phyloP scores from a whole-genome alignment of 1,140 invertebrate species.

The Liolophura sinensis region DNA sequence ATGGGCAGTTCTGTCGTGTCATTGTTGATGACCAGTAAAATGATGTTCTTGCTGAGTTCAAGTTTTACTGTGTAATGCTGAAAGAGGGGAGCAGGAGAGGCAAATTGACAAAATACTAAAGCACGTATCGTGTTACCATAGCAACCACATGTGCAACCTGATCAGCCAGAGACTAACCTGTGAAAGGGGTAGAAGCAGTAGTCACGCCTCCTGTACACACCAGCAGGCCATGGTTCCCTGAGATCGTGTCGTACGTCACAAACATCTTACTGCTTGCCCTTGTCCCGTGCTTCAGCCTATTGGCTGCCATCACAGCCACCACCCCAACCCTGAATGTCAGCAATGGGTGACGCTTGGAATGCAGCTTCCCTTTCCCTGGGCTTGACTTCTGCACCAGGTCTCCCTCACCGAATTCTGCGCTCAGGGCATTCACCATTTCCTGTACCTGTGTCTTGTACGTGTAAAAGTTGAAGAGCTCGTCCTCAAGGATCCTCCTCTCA shows the following conservation, averaged over 20 bases:
- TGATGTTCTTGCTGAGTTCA: no score
- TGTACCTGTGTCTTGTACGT: conserved; percentile 40
- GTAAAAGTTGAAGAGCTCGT: conserved; percentile 43
- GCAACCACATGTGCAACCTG: no score
- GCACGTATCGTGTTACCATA: no score
- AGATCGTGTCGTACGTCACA: conserved; percentile 39
- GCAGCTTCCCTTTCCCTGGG: background rate
- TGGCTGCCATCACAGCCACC: conserved; percentile 49
- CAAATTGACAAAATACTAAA: no score
- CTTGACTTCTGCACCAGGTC: conserved; percentile 20
- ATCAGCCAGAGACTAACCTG: conserved; percentile 31
- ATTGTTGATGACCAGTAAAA: no score
- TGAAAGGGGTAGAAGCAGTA: conserved; percentile 16
- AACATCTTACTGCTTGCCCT: conserved; percentile 34
- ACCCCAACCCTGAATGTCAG: conserved; percentile 45
- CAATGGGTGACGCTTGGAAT: conserved; percentile 27
- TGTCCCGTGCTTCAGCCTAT: conserved; percentile 36
- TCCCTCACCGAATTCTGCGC: conserved; percentile 32
- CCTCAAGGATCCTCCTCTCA: conserved; percentile 43
- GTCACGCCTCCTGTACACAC: conserved; percentile 40
- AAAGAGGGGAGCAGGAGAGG: no score
- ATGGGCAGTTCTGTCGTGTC: no score
- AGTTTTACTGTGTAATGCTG: no score
- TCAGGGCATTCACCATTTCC: conserved; percentile 40
- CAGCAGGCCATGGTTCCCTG: conserved; percentile 35